phyloP scores from a whole-genome alignment of 37 sponge, comb jelly and placozoan species.

The Crambe crambe region DNA sequence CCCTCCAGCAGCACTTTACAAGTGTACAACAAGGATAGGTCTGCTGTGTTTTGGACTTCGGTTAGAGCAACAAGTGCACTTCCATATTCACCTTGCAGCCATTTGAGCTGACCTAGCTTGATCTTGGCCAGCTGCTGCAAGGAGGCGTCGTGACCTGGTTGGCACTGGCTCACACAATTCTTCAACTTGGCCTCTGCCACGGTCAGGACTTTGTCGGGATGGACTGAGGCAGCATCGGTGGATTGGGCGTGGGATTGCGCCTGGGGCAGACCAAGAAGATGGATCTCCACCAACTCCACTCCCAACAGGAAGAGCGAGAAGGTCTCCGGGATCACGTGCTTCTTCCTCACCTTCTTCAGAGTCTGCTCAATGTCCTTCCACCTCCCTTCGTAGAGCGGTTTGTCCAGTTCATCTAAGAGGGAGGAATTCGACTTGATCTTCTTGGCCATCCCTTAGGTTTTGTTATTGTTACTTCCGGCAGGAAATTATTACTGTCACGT shows the following conservation, averaged over 20 bases:
- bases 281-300: constrained; percentile 33
- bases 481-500: too few species aligned
- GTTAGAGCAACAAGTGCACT: constrained; percentile 2
- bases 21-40: constrained; percentile 32
- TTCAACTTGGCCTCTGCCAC: constrained; percentile 29
- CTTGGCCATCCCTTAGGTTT: constrained; percentile 24
- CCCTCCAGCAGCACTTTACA: constrained; percentile 56
- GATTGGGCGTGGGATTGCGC: neutral
- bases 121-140: constrained; percentile 36
- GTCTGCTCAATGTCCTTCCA: constrained; percentile 48
- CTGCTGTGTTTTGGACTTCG: constrained; percentile 16
- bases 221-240: constrained; percentile 7
- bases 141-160: constrained; percentile 44
- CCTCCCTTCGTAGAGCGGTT: constrained; percentile 54
- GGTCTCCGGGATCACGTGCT: constrained; percentile 33
- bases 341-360: constrained; percentile 49
- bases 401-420: constrained; percentile 56
- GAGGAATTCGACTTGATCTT: constrained; percentile 29
- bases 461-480: too few species aligned
- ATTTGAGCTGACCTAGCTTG: constrained; percentile 41
- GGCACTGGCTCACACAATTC: constrained; percentile 17
- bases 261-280: constrained; percentile 22
- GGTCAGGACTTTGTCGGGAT: constrained; percentile 14
- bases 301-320: constrained; percentile 31
- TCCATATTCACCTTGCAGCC: constrained; percentile 27